A percentile compares a stretch with the other conserved stretches of the same genome.
phyloP scores from a whole-genome alignment of 2,888 invertebrate species.

The Synanthedon myopaeformis region DNA sequence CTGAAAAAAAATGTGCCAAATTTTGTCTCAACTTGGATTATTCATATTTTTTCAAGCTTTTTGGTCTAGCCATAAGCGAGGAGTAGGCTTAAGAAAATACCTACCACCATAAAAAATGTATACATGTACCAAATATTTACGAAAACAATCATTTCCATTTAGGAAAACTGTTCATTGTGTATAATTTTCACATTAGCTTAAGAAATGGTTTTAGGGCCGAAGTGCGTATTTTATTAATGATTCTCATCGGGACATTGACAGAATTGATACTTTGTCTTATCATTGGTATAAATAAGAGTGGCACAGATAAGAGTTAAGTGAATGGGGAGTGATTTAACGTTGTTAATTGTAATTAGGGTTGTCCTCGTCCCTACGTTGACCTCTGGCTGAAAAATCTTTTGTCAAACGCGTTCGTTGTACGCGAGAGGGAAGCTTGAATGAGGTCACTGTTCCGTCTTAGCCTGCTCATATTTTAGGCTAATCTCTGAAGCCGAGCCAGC shows the following conservation, averaged over 20 bases:
- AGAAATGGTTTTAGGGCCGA: not conserved
- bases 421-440: not conserved
- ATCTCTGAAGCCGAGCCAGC: not conserved
- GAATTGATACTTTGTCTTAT: too few relatives aligned
- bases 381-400: not conserved
- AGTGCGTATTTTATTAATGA: not conserved
- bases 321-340: not conserved
- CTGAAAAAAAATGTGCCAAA: too few relatives aligned
- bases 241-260: not conserved
- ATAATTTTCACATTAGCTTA: not conserved
- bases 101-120: too few relatives aligned
- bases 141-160: too few relatives aligned
- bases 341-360: not conserved
- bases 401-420: not conserved
- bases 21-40: too few relatives aligned
- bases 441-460: not conserved
- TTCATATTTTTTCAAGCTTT: too few relatives aligned
- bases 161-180: not conserved
- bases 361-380: not conserved
- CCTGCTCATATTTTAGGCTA: slow-evolving; percentile 1
- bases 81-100: too few relatives aligned
- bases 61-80: too few relatives aligned
- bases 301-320: not conserved
- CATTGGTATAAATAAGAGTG: too few relatives aligned
- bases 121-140: too few relatives aligned